Conservation (phyloP, 2,888 invertebrate genomes). For the Biston betularia region DNA sequence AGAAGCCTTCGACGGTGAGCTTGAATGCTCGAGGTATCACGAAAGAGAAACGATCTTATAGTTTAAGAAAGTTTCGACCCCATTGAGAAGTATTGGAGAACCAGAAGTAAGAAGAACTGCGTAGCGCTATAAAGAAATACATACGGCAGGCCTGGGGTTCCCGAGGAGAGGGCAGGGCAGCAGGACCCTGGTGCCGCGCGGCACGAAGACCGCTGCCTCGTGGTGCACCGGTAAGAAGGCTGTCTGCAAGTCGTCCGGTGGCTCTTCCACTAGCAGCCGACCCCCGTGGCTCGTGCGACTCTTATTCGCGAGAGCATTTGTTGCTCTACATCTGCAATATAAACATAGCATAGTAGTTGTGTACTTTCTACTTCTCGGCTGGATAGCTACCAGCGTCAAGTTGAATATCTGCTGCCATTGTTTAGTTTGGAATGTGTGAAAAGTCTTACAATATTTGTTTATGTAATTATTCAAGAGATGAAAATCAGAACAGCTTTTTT, state of each 20-base stretch:
- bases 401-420: too few species aligned
- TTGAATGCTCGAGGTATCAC: too few species aligned
- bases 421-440: too few species aligned
- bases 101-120: background rate
- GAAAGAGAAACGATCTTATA: too few species aligned
- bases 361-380: too few species aligned
- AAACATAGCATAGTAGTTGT: background rate
- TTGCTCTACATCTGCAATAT: constrained; percentile 75
- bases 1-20: too few species aligned
- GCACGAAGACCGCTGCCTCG: constrained; percentile 61
- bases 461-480: too few species aligned
- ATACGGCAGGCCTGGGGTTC: constrained; percentile 85
- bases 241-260: constrained; percentile 44
- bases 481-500: too few species aligned
- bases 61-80: too few species aligned
- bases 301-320: constrained; percentile 72
- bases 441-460: too few species aligned
- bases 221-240: constrained; percentile 55
- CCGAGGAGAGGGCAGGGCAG: constrained; percentile 88
- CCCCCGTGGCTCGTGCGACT: constrained; percentile 76
- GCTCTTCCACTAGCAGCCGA: constrained; percentile 66
- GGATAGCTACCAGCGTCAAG: too few species aligned
- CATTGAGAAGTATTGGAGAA: too few species aligned
- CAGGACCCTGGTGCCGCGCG: constrained; percentile 76
- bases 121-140: background rate